Base-by-base conservation (phyloP, 2,888 invertebrate genomes). In the Drosophila stalkeri region DNA sequence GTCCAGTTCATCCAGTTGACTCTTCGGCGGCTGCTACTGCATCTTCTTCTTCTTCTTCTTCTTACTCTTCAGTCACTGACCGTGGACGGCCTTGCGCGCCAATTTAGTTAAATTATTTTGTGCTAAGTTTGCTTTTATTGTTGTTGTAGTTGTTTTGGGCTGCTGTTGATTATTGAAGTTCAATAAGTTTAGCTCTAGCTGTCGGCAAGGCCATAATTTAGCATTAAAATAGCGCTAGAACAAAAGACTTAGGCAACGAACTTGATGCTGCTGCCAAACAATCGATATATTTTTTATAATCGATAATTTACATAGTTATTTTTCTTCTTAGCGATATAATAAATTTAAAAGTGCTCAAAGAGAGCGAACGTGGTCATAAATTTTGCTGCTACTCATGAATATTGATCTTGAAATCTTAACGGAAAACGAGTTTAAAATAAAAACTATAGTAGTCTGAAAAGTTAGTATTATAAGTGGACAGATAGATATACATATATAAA, bases 191-290 rank as follows among this genome's bases (percentile, higher is more conserved):
- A 60, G 64, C 73, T 65, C 56, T 27, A 52, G 47, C 35, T 47
- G 39, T 52, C 18, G 51, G 33, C 77, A 85, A 88, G 82, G 86
- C 74, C 63, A 75, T 69, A 60, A 56, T 69, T 79, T 79, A 70
- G 71, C 73, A 72, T 81, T 57, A 55, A 70, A 89, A 87, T 69
- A 44, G 31, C n/a, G 62, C 27, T 82, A 82, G 78, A 84, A 89
- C 87, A 82, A 91, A 91, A 84, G 90, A 91, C 86, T 91, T 82
- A 75, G 75, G 72, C 75, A 60, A 69, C 82, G 67, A 90, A 90
- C 91, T 79, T 75, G 70, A 37, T 18, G 33, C 0, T 18, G 33
- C 0, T 44, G 41, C 31, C 20, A 14, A 4, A 11, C 14, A 41
- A 12, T 47, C 43, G 16, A 33, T 47, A 56, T 5, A 33, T 63